These are phyloP conservation scores for Melanerpes aurifrons DNA, from an alignment of 2,113 vertebrate genomes.

Conservation along the genomic window DNA sequence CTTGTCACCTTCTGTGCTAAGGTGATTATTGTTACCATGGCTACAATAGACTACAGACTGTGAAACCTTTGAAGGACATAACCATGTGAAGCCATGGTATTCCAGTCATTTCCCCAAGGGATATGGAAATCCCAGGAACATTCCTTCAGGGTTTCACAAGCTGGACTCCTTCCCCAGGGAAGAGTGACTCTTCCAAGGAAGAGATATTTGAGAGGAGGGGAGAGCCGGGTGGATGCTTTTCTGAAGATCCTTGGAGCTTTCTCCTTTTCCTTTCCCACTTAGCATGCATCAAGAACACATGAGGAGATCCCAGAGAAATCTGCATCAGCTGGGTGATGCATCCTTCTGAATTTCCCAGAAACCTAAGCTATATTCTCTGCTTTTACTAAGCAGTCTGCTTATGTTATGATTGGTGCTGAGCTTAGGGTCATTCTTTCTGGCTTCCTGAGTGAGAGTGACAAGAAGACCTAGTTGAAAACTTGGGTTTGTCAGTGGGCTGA, in stretches of 20 bases:
- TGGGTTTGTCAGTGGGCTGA: background rate
- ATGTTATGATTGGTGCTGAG: background rate
- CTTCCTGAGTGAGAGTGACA: background rate
- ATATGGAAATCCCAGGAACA: background rate
- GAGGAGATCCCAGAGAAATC: background rate
- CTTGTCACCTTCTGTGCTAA: background rate
- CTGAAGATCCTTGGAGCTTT: background rate
- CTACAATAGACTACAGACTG: background rate
- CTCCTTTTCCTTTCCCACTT: background rate
- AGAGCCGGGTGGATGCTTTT: background rate
- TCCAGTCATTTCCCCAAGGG: background rate
- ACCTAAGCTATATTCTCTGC: background rate
- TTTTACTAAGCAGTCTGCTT: background rate
- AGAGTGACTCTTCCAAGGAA: background rate
- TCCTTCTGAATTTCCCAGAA: background rate
- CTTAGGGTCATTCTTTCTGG: background rate
- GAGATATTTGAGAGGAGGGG: background rate
- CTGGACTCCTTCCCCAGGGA: background rate
- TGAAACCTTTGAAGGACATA: background rate
- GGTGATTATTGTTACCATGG: background rate
- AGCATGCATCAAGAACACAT: accelerated
- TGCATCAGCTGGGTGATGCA: background rate
- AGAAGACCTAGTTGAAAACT: background rate
- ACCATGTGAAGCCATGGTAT: accelerated
- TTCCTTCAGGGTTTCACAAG: background rate